Percentiles rank a stretch among this genome's conserved stretches.
Conservation (phyloP, 2,113 vertebrate species). For the Tautogolabrus adspersus region DNA sequence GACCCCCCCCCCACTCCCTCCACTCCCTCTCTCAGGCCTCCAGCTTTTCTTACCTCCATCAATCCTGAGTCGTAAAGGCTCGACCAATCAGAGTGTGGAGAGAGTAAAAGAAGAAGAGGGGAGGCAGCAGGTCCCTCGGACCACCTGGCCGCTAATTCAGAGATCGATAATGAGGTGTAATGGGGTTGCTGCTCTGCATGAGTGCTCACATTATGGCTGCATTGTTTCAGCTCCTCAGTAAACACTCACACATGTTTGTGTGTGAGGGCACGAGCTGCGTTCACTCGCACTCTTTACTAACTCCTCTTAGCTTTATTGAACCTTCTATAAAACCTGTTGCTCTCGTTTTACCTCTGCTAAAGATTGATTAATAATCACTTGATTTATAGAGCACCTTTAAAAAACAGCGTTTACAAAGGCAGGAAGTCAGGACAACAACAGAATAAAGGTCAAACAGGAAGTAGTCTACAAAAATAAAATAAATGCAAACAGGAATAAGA, state of each 20-base stretch:
- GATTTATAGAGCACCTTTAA: too few relatives aligned
- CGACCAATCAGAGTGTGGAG: conserved; percentile 41
- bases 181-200: conserved; percentile 61
- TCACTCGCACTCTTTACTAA: too few relatives aligned
- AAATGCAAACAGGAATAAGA: too few relatives aligned
- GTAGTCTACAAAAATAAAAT: too few relatives aligned
- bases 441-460: too few relatives aligned
- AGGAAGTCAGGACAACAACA: too few relatives aligned
- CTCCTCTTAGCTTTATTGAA: rapidly evolving
- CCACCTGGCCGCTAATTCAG: conserved; percentile 77
- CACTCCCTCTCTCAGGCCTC: neutral
- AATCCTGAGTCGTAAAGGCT: conserved; percentile 42
- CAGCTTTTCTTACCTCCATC: conserved; percentile 31
- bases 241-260: conserved; percentile 24
- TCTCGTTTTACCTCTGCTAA: too few relatives aligned
- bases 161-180: conserved; percentile 76
- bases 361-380: too few relatives aligned
- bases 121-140: conserved; percentile 30
- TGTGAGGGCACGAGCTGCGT: neutral
- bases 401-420: too few relatives aligned
- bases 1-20: neutral
- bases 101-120: neutral
- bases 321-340: too few relatives aligned
- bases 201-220: conserved; percentile 55
- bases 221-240: conserved; percentile 55